Percentiles rank a stretch among this genome's conserved stretches.
These are phyloP conservation scores for Enteromius treurensis DNA, from an alignment of 2,797 vertebrate species.

Conservation along the genomic window DNA sequence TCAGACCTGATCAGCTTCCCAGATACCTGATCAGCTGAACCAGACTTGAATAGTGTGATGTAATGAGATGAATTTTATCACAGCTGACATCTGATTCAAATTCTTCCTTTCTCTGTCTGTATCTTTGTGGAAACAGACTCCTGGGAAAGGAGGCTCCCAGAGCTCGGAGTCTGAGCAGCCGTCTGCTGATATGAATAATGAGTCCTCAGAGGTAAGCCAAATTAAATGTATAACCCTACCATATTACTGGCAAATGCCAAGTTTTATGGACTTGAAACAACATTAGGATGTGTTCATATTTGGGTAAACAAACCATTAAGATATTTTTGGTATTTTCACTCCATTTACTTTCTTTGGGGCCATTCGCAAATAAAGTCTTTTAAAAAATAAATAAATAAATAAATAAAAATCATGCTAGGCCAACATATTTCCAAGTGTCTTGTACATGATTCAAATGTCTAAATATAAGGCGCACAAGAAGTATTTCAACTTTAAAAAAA, in stretches of 20 bases:
- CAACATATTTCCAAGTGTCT: not conserved
- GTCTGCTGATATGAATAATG: slow-evolving; percentile 89
- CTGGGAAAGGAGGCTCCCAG: slow-evolving; percentile 95
- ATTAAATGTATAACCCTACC: not conserved
- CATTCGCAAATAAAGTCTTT: not conserved
- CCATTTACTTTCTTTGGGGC: not conserved
- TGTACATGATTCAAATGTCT: not conserved
- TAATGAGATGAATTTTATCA: slow-evolving; percentile 32
- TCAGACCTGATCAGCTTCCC: slow-evolving; percentile 5
- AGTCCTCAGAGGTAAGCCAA: slow-evolving; percentile 91
- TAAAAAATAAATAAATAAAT: no score
- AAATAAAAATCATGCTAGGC: not conserved
- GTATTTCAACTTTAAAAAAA: not conserved
- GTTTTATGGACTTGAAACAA: not conserved
- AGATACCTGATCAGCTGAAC: slow-evolving; percentile 17
- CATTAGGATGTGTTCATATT: not conserved
- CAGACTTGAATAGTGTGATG: slow-evolving; percentile 39
- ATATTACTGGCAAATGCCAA: not conserved
- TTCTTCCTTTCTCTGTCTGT: not conserved
- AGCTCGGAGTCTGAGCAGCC: slow-evolving; percentile 92
- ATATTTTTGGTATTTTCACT: not conserved
- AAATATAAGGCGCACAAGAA: not conserved
- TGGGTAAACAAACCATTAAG: not conserved
- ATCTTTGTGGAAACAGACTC: slow-evolving; percentile 80
- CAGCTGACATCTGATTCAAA: slow-evolving; percentile 38